Evolutionary conservation across 2,797 vertebrate genomes (phyloP).

Genomic region (Muscicapa comitata): DNA sequence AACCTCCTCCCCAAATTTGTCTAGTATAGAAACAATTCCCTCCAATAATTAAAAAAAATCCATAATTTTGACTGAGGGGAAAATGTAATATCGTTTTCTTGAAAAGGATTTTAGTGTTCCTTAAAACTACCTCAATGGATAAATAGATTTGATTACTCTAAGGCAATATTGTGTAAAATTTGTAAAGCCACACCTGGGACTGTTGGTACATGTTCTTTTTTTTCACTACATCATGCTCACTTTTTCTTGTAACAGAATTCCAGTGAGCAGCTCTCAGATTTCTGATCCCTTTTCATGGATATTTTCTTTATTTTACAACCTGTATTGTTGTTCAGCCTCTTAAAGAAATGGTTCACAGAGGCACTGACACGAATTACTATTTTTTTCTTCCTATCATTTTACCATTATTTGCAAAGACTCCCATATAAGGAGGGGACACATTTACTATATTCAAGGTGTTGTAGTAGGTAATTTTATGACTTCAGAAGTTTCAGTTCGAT

Average conservation of each 20-base stretch:
- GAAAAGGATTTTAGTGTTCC: not conserved
- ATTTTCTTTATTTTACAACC: not conserved
- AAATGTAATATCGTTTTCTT: not conserved
- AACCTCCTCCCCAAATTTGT: not conserved
- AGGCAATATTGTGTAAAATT: not conserved
- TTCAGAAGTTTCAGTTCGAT: not conserved
- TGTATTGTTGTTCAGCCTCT: not conserved
- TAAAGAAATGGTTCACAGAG: not conserved
- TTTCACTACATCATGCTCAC: rapidly evolving
- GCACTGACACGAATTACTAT: rapidly evolving
- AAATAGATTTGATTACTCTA: not conserved
- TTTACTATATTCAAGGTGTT: not conserved
- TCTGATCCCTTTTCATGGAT: not conserved
- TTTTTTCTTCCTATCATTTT: not conserved
- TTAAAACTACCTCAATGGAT: not conserved
- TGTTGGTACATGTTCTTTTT: not conserved
- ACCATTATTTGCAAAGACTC: not conserved
- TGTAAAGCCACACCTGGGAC: not conserved
- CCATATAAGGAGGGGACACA: not conserved
- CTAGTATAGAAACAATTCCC: not conserved
- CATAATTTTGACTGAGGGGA: not conserved
- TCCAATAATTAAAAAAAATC: not conserved
- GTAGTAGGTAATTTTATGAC: not conserved
- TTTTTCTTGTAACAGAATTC: not conserved
- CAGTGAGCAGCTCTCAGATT: not conserved